Conservation (phyloP, 2,888 invertebrate genomes). For the Liposcelis brunnea region DNA sequence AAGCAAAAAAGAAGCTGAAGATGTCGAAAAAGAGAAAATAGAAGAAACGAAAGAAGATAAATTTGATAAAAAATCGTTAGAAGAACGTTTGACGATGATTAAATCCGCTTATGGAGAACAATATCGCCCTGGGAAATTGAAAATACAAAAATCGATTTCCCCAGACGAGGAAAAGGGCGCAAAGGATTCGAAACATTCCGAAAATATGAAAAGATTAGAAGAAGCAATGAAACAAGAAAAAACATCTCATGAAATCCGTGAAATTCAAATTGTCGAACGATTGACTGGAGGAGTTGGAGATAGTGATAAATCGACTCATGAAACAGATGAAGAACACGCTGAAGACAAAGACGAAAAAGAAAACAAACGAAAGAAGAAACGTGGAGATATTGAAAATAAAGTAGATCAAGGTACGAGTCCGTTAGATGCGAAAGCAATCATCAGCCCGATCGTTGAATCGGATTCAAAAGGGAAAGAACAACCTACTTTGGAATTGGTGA, state of each 20-base stretch:
- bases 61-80: conserved; percentile 18
- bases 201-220: conserved; percentile 17
- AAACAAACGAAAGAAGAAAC: conserved; percentile 11
- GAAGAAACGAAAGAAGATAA: conserved; percentile 19
- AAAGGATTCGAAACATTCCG: conserved; percentile 19
- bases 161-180: conserved; percentile 21
- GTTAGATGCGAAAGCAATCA: conserved; percentile 17
- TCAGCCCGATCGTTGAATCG: conserved; percentile 7
- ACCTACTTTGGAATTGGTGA: conserved; percentile 31
- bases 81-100: conserved; percentile 9
- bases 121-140: conserved; percentile 14
- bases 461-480: conserved; percentile 13
- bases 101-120: conserved; percentile 8
- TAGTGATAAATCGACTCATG: conserved; percentile 30
- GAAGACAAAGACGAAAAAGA: conserved; percentile 22
- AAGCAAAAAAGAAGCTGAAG: conserved; percentile 28
- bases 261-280: conserved; percentile 18
- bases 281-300: conserved; percentile 22
- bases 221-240: neutral
- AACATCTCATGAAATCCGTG: conserved; percentile 15
- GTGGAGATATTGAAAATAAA: conserved; percentile 18
- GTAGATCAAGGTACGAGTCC: conserved; percentile 21
- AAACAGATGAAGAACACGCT: conserved; percentile 18
- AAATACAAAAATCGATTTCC: conserved; percentile 13
- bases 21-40: conserved; percentile 19